phyloP scores from a whole-genome alignment of 2,797 vertebrate genomes.

The Hemitrygon akajei region DNA sequence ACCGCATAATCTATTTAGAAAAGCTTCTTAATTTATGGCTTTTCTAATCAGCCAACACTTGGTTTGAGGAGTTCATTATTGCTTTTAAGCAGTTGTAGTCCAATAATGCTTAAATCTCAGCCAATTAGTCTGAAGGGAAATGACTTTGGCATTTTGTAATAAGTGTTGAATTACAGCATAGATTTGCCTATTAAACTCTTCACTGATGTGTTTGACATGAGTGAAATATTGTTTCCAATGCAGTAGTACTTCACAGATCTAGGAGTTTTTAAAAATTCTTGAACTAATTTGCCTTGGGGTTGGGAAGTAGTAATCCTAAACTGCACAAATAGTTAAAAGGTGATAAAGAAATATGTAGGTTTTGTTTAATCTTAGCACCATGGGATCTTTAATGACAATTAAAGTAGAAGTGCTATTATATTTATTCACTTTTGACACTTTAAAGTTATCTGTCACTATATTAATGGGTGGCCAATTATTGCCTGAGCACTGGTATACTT shows the following conservation, averaged over 20 bases:
- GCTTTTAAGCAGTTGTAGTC: slow-evolving; percentile 38
- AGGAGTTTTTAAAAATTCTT: slow-evolving; percentile 38
- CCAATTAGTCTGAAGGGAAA: slow-evolving; percentile 97
- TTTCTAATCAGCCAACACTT: slow-evolving; percentile 37
- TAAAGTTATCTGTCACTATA: slow-evolving; percentile 54
- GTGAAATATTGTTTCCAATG: slow-evolving; percentile 60
- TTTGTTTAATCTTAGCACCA: slow-evolving; percentile 70
- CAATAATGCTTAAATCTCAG: slow-evolving; percentile 68
- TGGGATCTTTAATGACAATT: slow-evolving; percentile 63
- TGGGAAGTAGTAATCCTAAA: neutral
- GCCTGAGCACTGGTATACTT: slow-evolving; percentile 50
- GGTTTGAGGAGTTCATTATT: slow-evolving; percentile 37
- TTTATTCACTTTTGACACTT: slow-evolving; percentile 58
- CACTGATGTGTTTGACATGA: slow-evolving; percentile 79
- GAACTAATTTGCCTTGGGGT: neutral
- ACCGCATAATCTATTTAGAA: slow-evolving; percentile 26
- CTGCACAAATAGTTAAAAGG: neutral
- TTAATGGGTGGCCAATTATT: slow-evolving; percentile 54
- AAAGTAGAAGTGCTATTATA: slow-evolving; percentile 57
- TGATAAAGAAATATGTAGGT: slow-evolving; percentile 69
- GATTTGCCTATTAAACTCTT: slow-evolving; percentile 88
- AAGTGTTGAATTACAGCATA: slow-evolving; percentile 86
- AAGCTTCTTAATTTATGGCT: slow-evolving; percentile 36
- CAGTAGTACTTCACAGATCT: slow-evolving; percentile 77
- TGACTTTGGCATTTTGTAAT: slow-evolving; percentile 91